Evolutionary conservation across 2,888 invertebrate genomes (phyloP), one percentile per base, ranked within the genome.

Genomic region (Tetragonula carbonaria): DNA sequence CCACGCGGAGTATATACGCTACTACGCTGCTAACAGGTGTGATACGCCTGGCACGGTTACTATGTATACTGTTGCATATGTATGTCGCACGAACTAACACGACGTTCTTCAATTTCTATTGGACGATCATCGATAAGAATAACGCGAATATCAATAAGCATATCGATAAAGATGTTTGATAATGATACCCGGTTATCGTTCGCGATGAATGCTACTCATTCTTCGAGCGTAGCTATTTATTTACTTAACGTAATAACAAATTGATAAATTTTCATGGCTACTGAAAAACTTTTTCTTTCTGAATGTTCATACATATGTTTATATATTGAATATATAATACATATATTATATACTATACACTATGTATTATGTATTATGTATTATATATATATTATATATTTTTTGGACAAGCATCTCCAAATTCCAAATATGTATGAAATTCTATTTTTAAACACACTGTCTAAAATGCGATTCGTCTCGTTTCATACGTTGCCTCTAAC

Each of bases 1-100:
- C 45, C 55, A 51, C 51, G 65, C 59, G 59, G 57, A 28, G 53
- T 51, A 67, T 18, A 66, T 59, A 33, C 45, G 53, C 70, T 67
- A 62, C 5, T 68, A 68, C 62, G 66, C 33, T 33, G 33, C 55
- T 67, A 72, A 82, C 83, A 82, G 76, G 76, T 82, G 71, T 65
- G 45, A 55, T 59, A 70, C 28, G 59, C 23, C 45, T 67, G 6
- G 18, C 65, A 53, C 21, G 23, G 6, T 55, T 63, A 59, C 45
- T 72, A 28, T 28, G 28, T 28, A 28, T 28, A 53, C 57, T 33
- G 50, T 55, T 38, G 63, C 45, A 45, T 45, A 45, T 45, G 45
- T 55, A 14, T 38, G 21, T 53, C 14, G 2, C 28, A 59, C n/a
- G n/a, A n/a, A 23, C 57, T n/a, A 59, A 14, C 23, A 59, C 14